A percentile compares a stretch with the other conserved stretches of the same genome.
phyloP scores from a whole-genome alignment of 2,888 invertebrate genomes.

The Watsonalla cultraria region DNA sequence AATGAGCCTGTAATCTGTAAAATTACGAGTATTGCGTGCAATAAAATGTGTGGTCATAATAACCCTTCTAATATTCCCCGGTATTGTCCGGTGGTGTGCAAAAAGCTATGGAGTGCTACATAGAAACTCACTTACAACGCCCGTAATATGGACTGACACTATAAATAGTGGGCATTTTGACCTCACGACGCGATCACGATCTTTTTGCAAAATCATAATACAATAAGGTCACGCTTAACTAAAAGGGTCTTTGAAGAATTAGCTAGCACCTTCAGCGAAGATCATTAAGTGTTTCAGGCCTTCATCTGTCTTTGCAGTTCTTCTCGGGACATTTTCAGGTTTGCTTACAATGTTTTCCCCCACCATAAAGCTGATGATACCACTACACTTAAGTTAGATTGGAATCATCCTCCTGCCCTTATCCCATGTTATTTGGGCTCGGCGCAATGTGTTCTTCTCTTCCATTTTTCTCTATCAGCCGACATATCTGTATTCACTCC shows the following conservation, averaged over 20 bases:
- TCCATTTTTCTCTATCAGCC: no score
- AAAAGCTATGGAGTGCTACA: slow-evolving; percentile 41
- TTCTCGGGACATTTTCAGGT: no score
- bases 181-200: slow-evolving; percentile 9
- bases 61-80: slow-evolving; percentile 30
- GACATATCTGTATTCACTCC: no score
- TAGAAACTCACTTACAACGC: slow-evolving; percentile 43
- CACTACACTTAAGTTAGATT: no score
- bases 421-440: no score
- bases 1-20: not conserved
- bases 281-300: no score
- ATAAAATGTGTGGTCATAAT: slow-evolving; percentile 2
- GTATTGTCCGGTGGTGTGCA: slow-evolving; percentile 32
- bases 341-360: no score
- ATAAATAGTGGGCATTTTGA: slow-evolving; percentile 3
- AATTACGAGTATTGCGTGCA: not conserved
- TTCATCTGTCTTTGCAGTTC: no score
- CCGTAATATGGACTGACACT: slow-evolving; percentile 14
- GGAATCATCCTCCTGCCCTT: no score
- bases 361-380: no score
- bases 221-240: not conserved
- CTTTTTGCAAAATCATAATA: not conserved
- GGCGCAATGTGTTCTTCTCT: no score
- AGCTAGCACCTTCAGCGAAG: no score
- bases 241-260: not conserved